Conservation (phyloP, 2,113 vertebrate genomes). For the Riparia riparia region DNA sequence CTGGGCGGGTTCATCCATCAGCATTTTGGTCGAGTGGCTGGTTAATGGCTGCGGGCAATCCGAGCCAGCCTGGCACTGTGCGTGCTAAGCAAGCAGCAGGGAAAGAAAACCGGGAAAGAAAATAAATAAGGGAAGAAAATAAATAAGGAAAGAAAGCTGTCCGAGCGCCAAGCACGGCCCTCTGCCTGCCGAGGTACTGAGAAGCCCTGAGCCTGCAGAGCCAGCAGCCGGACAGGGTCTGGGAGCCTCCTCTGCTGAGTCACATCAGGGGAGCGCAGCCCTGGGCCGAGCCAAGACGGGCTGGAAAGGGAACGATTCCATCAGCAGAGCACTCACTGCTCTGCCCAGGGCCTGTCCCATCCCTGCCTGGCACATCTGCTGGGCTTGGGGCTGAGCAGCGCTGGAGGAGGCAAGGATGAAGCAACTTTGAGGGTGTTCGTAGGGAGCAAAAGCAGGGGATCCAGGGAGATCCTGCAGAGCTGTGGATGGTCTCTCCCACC, state of each 20-base stretch:
- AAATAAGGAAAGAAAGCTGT: background rate
- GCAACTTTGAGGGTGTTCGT: background rate
- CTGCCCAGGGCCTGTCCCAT: background rate
- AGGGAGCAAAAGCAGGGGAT: background rate
- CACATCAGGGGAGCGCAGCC: background rate
- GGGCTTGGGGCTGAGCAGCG: background rate
- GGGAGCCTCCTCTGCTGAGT: conserved; percentile 4
- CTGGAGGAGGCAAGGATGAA: background rate
- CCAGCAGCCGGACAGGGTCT: background rate
- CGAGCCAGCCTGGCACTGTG: background rate
- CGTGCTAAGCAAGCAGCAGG: background rate
- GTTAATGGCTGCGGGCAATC: background rate
- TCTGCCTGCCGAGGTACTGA: background rate
- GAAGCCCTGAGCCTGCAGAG: background rate
- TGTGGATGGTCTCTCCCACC: background rate
- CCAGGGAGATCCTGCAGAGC: background rate
- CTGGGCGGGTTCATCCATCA: background rate
- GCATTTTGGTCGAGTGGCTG: background rate
- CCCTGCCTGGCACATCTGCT: background rate
- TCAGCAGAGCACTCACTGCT: background rate
- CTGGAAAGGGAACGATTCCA: background rate
- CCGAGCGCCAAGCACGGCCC: rapidly evolving
- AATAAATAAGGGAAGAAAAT: background rate
- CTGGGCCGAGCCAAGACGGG: background rate
- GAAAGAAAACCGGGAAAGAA: background rate